Conservation (phyloP, 2,888 invertebrate species). For the Ellobium chinense region DNA sequence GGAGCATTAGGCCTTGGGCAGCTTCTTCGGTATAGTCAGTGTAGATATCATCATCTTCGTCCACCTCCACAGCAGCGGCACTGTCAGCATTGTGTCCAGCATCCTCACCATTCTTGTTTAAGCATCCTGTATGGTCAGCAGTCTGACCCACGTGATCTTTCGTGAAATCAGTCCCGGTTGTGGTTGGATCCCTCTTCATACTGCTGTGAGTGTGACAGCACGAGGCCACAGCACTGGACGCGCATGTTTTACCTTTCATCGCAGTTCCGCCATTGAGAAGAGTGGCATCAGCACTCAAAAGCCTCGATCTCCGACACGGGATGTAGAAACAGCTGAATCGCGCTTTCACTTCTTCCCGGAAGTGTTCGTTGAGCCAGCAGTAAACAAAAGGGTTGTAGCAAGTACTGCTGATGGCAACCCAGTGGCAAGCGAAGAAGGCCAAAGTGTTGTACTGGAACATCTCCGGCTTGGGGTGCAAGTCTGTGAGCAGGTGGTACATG, state of each 20-base stretch:
- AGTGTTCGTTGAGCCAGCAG: slow-evolving; percentile 80
- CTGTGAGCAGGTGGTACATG: slow-evolving; percentile 79
- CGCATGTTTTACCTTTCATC: neutral
- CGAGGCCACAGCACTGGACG: neutral
- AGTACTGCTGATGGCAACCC: slow-evolving; percentile 80
- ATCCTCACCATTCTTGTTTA: neutral
- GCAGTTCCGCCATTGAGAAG: neutral
- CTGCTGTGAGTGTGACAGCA: neutral
- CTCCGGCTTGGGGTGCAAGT: slow-evolving; percentile 72
- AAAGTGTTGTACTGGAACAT: slow-evolving; percentile 76
- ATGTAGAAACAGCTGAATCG: slow-evolving; percentile 71
- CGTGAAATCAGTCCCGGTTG: slow-evolving; percentile 27
- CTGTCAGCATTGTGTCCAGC: neutral
- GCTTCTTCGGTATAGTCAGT: slow-evolving; percentile 32
- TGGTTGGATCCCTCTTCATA: slow-evolving; percentile 16
- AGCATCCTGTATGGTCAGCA: neutral
- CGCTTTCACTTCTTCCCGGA: slow-evolving; percentile 75
- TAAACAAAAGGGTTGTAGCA: slow-evolving; percentile 81
- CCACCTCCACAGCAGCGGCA: neutral
- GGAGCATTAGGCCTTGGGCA: slow-evolving; percentile 26
- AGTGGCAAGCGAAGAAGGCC: slow-evolving; percentile 79
- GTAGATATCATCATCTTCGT: slow-evolving; percentile 14
- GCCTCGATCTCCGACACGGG: neutral
- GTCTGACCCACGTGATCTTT: neutral
- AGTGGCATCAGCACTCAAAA: neutral